Percentiles rank a stretch among this genome's conserved stretches.
Conservation (phyloP, 2,888 invertebrate genomes). For the Suillia variegata region DNA sequence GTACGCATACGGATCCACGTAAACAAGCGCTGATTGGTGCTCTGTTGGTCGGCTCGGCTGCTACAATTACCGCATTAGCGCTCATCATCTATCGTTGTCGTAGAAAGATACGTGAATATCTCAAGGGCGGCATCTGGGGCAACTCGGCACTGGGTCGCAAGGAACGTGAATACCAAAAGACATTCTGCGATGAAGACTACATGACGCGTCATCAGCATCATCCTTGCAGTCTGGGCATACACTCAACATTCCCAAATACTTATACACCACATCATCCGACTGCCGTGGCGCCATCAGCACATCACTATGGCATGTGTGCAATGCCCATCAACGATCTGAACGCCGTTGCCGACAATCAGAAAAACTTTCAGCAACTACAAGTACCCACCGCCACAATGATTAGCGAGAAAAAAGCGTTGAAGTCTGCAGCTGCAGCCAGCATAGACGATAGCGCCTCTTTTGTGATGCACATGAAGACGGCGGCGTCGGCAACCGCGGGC, state of each 20-base stretch:
- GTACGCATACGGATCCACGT: conserved; percentile 78
- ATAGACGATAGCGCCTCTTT: conserved; percentile 53
- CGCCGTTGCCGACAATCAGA: conserved; percentile 51
- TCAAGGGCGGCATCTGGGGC: conserved; percentile 69
- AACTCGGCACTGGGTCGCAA: conserved; percentile 66
- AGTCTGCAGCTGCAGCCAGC: conserved; percentile 34
- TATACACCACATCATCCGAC: conserved; percentile 61
- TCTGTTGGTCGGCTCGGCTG: conserved; percentile 75
- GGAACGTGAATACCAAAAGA: conserved; percentile 88
- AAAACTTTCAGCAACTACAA: conserved; percentile 58
- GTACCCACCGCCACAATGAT: conserved; percentile 56
- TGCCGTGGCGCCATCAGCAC: conserved; percentile 43
- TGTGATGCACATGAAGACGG: conserved; percentile 56
- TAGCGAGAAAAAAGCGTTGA: conserved; percentile 49
- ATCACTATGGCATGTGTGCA: conserved; percentile 66
- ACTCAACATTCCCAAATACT: conserved; percentile 57
- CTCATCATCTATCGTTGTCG: conserved; percentile 81
- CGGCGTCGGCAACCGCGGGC: conserved; percentile 26
- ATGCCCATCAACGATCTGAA: conserved; percentile 90
- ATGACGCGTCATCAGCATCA: conserved; percentile 62
- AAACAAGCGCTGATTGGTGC: conserved; percentile 83
- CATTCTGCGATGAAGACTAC: conserved; percentile 87
- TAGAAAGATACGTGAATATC: conserved; percentile 77
- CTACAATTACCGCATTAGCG: conserved; percentile 73
- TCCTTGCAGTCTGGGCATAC: conserved; percentile 59